A percentile compares a stretch with the other conserved stretches of the same genome.
Conservation (phyloP, 2,888 invertebrate species). For the Zygogramma bicolorata region DNA sequence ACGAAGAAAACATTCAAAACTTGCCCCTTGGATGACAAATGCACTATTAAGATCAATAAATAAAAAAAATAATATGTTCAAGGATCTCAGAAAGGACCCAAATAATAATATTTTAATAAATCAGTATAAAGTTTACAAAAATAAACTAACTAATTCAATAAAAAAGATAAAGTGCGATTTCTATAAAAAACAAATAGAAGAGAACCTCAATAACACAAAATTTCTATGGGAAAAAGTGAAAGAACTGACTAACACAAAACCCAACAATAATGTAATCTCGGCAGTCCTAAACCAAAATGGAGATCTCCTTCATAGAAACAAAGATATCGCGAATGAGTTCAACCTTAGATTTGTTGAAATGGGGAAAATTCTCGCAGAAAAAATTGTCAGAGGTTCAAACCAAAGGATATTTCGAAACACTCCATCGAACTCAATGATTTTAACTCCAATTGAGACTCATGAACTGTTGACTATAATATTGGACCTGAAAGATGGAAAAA, state of each 20-base stretch:
- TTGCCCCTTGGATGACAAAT: too few relatives aligned
- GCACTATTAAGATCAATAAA: background rate
- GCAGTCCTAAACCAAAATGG: conserved; percentile 2
- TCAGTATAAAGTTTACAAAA: conserved; percentile 1
- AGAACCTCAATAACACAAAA: background rate
- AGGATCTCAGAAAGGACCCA: background rate
- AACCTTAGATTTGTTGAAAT: background rate
- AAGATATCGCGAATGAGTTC: background rate
- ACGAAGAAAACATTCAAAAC: background rate
- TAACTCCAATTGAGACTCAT: too few relatives aligned
- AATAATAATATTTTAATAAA: background rate
- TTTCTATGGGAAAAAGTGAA: conserved; percentile 1
- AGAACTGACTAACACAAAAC: conserved; percentile 2
- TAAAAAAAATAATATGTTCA: background rate
- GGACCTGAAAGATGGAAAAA: too few relatives aligned
- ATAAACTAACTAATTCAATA: background rate
- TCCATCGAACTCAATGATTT: too few relatives aligned
- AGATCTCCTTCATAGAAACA: conserved; percentile 5
- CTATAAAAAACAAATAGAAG: background rate
- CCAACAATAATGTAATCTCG: conserved; percentile 9
- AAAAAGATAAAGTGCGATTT: conserved; percentile 1
- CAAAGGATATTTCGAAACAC: too few relatives aligned
- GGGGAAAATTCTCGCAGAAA: conserved; percentile 3
- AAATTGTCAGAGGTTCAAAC: too few relatives aligned
- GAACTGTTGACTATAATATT: too few relatives aligned